Conservation (phyloP, 2,113 vertebrate species). For the Bujurquina vittata region DNA sequence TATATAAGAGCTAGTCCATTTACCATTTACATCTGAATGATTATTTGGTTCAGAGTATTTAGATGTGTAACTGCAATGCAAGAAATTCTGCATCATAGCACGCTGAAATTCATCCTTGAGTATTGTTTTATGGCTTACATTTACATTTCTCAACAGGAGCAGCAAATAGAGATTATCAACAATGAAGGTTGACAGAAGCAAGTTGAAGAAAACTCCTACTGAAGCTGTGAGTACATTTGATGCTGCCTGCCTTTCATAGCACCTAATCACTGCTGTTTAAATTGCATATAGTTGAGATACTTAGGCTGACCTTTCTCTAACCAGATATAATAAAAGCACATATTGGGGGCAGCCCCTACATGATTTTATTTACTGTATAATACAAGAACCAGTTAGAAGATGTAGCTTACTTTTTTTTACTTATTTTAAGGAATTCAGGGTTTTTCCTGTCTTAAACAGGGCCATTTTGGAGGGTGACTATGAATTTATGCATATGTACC, state of each 20-base stretch:
- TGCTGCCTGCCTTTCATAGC: not conserved
- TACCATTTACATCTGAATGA: not conserved
- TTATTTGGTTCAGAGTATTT: not conserved
- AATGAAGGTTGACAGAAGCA: constrained; percentile 97
- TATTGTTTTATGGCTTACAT: not conserved
- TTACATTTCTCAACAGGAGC: constrained; percentile 69
- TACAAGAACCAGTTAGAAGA: not conserved
- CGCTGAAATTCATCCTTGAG: not conserved
- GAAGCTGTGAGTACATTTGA: constrained; percentile 88
- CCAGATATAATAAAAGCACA: not conserved
- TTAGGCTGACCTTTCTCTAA: not conserved
- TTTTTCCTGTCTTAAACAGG: not conserved
- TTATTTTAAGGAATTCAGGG: not conserved
- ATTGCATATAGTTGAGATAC: not conserved
- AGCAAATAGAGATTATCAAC: constrained; percentile 82
- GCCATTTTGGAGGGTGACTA: accelerated
- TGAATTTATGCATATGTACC: not conserved
- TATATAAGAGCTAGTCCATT: too few species aligned
- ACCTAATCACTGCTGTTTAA: not conserved
- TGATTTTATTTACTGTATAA: not conserved
- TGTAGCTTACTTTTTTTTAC: not conserved
- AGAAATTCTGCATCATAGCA: not conserved
- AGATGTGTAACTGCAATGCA: not conserved
- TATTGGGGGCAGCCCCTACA: not conserved
- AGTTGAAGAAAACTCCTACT: constrained; percentile 96